phyloP scores from a whole-genome alignment of 2,888 invertebrate species.

The Eristalinus sepulchralis region DNA sequence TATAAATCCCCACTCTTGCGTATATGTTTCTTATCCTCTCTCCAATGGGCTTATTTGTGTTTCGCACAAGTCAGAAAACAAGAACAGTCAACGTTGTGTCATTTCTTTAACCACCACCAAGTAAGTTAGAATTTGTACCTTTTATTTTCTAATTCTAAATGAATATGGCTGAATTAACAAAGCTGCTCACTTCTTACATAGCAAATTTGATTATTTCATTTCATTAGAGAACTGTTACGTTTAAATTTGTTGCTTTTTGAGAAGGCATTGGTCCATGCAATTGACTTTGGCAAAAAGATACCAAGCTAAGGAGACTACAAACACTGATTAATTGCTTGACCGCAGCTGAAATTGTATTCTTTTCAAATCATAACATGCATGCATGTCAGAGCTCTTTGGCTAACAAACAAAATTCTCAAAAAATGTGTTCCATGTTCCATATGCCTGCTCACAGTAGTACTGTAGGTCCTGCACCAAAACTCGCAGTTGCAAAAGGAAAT shows the following conservation, averaged over 20 bases:
- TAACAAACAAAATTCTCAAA: too few species aligned
- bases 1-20: conserved; percentile 51
- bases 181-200: conserved; percentile 38
- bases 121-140: conserved; percentile 33
- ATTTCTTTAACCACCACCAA: conserved; percentile 19
- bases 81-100: conserved; percentile 7
- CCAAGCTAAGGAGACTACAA: not conserved
- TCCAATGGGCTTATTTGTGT: conserved; percentile 60
- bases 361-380: too few species aligned
- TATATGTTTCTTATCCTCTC: conserved; percentile 36
- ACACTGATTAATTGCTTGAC: not conserved
- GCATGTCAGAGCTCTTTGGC: too few species aligned
- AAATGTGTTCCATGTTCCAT: too few species aligned
- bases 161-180: conserved; percentile 15
- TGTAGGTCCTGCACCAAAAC: too few species aligned
- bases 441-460: too few species aligned
- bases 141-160: conserved; percentile 19
- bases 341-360: too few species aligned
- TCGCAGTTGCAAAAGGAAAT: too few species aligned
- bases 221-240: conserved; percentile 26
- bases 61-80: conserved; percentile 53
- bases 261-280: conserved; percentile 5
- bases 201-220: conserved; percentile 38
- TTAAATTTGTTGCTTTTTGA: conserved; percentile 24
- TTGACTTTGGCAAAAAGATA: not conserved